Base-by-base conservation (phyloP, 1,140 invertebrate species). In the Thaumatotibia leucotreta region DNA sequence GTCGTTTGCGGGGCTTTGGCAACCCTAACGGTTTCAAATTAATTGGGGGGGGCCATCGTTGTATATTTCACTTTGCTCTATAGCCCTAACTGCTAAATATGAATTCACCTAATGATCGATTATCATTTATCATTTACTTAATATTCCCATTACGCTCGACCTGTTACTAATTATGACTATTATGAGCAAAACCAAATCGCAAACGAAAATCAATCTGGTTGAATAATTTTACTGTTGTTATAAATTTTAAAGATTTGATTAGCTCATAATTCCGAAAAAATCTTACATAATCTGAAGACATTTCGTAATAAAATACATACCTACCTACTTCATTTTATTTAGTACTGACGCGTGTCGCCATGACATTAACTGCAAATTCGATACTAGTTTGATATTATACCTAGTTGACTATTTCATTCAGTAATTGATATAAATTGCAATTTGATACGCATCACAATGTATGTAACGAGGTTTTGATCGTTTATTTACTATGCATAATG, bases 31-130 rank as follows among this genome's bases (percentile, higher is more conserved):
- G 39, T 6, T n/a, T n/a, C n/a, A n/a, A n/a, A 45, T 45, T 45
- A 45, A 27, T 54, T 54, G 50, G 22, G 22, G 22, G 11, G 20
- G n/a, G 2, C 45, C 22, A 2, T 50, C 49, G 14, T 24, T 52
- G 50, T 22, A 54, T 54, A 54, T 24, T 54, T 54, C 20, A 54
- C 50, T n/a, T 23, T 24, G 50, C 50, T 54, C 50, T 54, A 54
- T 54, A n/a, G 50, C 23, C 50, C 50, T 24, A 54, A 54, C 50
- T 6, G 4, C 22, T 6, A 54, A 54, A 54, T 22, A 27, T 2
- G 23, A 54, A 27, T 54, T 54, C 23, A 54, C 23, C 3, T 24
- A 54, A 27, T 22, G 50, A 54, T 27, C 23, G 50, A 14, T 24
- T 54, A 27, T 54, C 22, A 54, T 23, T 24, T 54, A 27, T 54